Evolutionary conservation across 2,113 vertebrate species (phyloP).

Genomic region (Alces alces): DNA sequence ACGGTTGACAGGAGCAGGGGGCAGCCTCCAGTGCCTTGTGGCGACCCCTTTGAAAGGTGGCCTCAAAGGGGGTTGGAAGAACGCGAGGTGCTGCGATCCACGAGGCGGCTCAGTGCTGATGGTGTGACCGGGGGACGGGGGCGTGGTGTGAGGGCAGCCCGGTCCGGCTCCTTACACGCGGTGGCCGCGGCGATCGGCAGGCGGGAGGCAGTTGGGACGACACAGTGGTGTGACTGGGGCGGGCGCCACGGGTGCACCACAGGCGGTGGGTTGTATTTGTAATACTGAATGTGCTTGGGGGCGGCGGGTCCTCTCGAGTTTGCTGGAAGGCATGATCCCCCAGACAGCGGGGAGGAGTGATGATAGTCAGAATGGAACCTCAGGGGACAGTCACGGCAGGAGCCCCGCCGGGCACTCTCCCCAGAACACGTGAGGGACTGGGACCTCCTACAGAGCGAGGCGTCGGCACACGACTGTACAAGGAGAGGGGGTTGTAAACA

Average conservation of each 20-base stretch:
- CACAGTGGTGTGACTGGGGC: neutral
- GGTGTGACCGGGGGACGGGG: neutral
- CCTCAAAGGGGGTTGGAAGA: neutral
- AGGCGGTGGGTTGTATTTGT: slow-evolving; percentile 33
- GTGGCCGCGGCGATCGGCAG: neutral
- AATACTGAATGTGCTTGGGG: slow-evolving; percentile 36
- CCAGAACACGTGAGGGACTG: slow-evolving; percentile 33
- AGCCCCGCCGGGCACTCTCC: slow-evolving; percentile 2
- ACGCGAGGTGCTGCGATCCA: neutral
- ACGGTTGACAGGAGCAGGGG: neutral
- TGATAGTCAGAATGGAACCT: neutral
- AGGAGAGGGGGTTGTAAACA: slow-evolving; percentile 60
- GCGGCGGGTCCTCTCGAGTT: slow-evolving; percentile 47
- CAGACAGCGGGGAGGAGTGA: neutral
- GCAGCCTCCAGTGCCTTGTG: fast-evolving
- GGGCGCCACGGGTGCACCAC: slow-evolving; percentile 14
- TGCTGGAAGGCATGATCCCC: slow-evolving; percentile 36
- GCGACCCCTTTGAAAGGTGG: neutral
- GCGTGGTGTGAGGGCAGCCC: slow-evolving; percentile 55
- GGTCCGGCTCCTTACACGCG: slow-evolving; percentile 43
- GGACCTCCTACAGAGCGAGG: slow-evolving; percentile 47
- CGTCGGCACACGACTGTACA: slow-evolving; percentile 54
- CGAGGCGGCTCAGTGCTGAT: slow-evolving; percentile 6
- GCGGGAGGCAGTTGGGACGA: neutral
- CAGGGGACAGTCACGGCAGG: neutral